These are phyloP conservation scores for Dipodomys stephensi DNA, from an alignment of 2,113 vertebrate genomes.

Conservation along the genomic window DNA sequence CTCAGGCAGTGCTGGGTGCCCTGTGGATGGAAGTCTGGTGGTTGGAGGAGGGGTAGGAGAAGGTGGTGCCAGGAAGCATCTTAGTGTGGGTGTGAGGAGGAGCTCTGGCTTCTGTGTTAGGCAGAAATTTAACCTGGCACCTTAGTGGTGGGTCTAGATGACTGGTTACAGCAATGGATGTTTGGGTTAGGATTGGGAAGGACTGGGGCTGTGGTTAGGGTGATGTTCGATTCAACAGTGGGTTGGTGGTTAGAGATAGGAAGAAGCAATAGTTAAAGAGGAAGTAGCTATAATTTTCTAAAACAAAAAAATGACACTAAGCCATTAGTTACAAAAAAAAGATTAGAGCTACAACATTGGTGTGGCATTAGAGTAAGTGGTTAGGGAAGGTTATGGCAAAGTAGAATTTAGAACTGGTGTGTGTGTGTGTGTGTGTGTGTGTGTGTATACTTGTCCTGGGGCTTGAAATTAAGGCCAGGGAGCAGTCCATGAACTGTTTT, in stretches of 20 bases:
- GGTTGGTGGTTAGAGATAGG: not conserved
- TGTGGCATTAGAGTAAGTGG: slow-evolving; percentile 44
- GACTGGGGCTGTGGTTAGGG: not conserved
- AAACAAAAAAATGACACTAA: too few relatives aligned
- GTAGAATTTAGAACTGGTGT: not conserved
- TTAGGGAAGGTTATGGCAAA: not conserved
- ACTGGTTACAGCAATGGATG: not conserved
- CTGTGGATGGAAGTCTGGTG: not conserved
- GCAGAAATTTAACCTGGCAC: not conserved
- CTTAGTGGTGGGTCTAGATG: not conserved
- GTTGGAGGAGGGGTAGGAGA: not conserved
- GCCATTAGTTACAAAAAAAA: too few relatives aligned
- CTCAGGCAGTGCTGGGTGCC: not conserved
- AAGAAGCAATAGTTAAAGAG: too few relatives aligned
- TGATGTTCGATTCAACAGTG: not conserved
- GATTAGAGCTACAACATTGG: not conserved
- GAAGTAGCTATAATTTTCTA: too few relatives aligned
- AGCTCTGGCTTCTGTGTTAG: not conserved
- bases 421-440: too few relatives aligned
- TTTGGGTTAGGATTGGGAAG: not conserved
- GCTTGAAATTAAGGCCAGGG: too few relatives aligned
- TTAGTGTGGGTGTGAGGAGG: not conserved
- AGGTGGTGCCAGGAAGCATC: not conserved
- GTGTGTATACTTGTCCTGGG: too few relatives aligned
- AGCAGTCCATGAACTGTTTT: too few relatives aligned